Percentiles rank a stretch among this genome's conserved stretches.
Conservation (phyloP, 30 jellyfish, hydroid and myxozoan genomes). For the Catostylus mosaicus region DNA sequence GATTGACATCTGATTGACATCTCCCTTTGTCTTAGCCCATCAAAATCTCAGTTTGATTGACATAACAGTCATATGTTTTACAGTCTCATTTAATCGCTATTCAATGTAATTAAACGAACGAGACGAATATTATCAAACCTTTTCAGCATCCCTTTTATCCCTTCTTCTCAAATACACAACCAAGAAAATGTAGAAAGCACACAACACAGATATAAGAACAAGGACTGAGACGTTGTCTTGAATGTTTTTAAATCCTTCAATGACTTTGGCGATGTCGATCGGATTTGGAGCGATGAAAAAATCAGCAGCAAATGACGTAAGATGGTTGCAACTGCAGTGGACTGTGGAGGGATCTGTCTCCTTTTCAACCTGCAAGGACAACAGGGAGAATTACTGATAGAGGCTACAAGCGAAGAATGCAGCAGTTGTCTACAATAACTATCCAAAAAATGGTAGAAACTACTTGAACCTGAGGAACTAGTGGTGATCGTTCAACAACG, state of each 20-base stretch:
- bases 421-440: too few species aligned
- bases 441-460: too few species aligned
- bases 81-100: too few species aligned
- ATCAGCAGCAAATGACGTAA: slow-evolving; percentile 87
- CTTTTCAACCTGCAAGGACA: slow-evolving; percentile 63
- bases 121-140: slow-evolving; percentile 40
- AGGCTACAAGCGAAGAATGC: too few species aligned
- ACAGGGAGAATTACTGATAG: too few species aligned
- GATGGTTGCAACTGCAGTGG: slow-evolving; percentile 85
- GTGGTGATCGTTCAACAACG: too few species aligned
- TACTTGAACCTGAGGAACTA: too few species aligned
- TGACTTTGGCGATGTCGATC: slow-evolving; percentile 79
- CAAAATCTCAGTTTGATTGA: too few species aligned
- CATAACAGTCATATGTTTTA: too few species aligned
- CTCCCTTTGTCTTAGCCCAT: too few species aligned
- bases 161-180: slow-evolving; percentile 49
- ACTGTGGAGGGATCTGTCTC: slow-evolving; percentile 55
- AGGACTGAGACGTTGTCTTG: slow-evolving; percentile 73
- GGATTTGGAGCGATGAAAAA: slow-evolving; percentile 92
- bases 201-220: slow-evolving; percentile 24
- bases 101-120: too few species aligned
- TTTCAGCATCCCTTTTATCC: slow-evolving; percentile 56
- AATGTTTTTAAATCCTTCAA: slow-evolving; percentile 73
- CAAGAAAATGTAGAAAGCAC: slow-evolving; percentile 36
- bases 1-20: too few species aligned